These are phyloP conservation scores for Bambusicola thoracicus DNA, from an alignment of 2,113 vertebrate genomes.

Conservation along the genomic window DNA sequence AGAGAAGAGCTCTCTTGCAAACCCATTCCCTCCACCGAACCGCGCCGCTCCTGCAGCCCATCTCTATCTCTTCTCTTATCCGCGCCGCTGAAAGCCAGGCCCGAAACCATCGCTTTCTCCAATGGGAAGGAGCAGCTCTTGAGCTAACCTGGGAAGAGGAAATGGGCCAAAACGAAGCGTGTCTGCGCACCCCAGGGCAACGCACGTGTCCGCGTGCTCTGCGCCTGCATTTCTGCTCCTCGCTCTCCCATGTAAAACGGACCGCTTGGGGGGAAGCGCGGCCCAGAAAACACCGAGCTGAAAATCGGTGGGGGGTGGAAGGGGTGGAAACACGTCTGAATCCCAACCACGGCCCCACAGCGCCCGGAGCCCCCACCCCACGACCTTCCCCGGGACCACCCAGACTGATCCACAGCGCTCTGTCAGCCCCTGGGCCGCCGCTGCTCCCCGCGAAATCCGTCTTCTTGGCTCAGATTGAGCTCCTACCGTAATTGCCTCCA, in stretches of 20 bases:
- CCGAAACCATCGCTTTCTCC: background rate
- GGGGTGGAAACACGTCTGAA: background rate
- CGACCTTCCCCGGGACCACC: conserved; percentile 24
- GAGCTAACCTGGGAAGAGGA: fast-evolving
- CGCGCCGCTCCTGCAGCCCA: background rate
- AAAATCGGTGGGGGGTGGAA: background rate
- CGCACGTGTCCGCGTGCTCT: background rate
- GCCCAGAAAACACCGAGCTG: background rate
- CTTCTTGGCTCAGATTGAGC: background rate
- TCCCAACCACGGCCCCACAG: background rate
- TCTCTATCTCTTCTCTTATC: background rate
- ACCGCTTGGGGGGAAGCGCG: background rate
- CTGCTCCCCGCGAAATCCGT: background rate
- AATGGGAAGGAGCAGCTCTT: background rate
- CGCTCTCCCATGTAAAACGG: background rate
- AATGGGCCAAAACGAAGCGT: fast-evolving
- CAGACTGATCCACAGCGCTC: background rate
- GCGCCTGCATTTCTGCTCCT: conserved; percentile 6
- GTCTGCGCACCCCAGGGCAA: background rate
- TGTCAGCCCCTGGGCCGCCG: background rate
- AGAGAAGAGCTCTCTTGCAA: background rate
- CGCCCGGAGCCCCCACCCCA: background rate
- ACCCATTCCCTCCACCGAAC: background rate
- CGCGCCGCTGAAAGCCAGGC: fast-evolving
- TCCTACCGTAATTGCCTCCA: background rate